Base-by-base conservation (phyloP, 1,140 invertebrate species). In the Neocloeon triangulifer region DNA sequence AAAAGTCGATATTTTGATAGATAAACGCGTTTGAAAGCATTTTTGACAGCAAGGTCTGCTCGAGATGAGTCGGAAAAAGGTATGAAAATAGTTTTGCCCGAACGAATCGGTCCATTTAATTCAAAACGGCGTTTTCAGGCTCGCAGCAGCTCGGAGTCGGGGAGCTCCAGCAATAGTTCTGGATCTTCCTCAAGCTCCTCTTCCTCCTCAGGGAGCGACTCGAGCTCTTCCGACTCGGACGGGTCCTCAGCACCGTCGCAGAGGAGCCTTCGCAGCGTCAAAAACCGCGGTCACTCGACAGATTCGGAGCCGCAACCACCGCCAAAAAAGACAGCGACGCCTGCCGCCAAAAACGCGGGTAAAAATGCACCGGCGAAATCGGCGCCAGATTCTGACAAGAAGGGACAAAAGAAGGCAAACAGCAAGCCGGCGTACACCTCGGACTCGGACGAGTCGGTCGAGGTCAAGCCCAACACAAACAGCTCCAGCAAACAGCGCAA, bases 141-240 rank as follows among this genome's bases (percentile, higher is more conserved):
- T 48, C 61, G 59, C 15, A 67, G 61, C 18, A 67, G 62, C 40
- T 64, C 64, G 10, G 65, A 66, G 42, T 66, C 64, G 21, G 66
- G 65, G 33, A 64, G 66, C 19, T 22, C 31, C 13, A 60, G 61
- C 9, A 62, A 61, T n/a, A 61, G 61, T 26, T 73, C 70, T 18
- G 68, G 62, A 34, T 68, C 68, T 19, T 60, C 58, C 1, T 56
- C 59, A 3, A 55, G 53, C 25, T 61, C 55, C 41, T 64, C 62
- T 1, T 72, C 67, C 17, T 68, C 62, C 39, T 72, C 68, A 30
- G 66, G 59, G n/a, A 68, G 65, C 35, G 65, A 66, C 27, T 66
- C 66, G 0, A 68, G 64, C 40, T 71, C 66, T 13, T 73, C 72
- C 0, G 71, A 71, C 30, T 66, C 68, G 0, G 69, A 64, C 26